Percentiles rank a stretch among this genome's conserved stretches.
These are phyloP conservation scores for Mobula hypostoma DNA, from an alignment of 2,113 vertebrate species.

Conservation along the genomic window DNA sequence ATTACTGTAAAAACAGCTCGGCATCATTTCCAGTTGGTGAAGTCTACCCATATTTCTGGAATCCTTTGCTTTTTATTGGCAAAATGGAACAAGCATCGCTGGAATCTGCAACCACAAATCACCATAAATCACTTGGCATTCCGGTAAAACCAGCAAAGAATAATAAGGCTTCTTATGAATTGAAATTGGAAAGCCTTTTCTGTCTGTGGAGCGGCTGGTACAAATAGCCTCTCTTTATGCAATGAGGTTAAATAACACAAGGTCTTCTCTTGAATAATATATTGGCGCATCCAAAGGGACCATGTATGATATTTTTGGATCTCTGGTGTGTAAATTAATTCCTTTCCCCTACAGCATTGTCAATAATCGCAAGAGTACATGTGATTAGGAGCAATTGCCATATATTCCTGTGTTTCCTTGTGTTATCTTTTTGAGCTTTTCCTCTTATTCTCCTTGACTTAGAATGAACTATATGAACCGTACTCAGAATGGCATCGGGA, in stretches of 20 bases:
- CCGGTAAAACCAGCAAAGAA: constrained; percentile 26
- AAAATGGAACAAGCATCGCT: background rate
- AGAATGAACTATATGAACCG: background rate
- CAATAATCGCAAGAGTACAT: constrained; percentile 33
- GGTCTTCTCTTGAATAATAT: background rate
- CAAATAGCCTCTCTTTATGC: background rate
- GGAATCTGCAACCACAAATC: background rate
- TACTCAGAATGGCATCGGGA: background rate
- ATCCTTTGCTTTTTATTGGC: background rate
- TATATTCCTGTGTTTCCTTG: background rate
- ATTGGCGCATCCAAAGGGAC: background rate
- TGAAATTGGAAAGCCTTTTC: constrained; percentile 18
- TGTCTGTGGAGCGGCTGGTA: constrained; percentile 14
- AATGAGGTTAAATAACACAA: background rate
- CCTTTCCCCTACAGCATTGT: constrained; percentile 27
- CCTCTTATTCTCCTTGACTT: background rate
- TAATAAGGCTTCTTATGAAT: constrained; percentile 3
- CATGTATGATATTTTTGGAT: background rate
- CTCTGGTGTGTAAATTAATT: background rate
- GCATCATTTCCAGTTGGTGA: constrained; percentile 12
- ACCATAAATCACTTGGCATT: constrained; percentile 8
- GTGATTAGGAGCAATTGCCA: background rate
- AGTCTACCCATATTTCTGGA: background rate
- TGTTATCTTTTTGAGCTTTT: background rate
- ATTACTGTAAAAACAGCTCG: constrained; percentile 3